A percentile compares a stretch with the other conserved stretches of the same genome.
Evolutionary conservation across 1,140 invertebrate species (phyloP).

Genomic region (Sycophaga agraensis): DNA sequence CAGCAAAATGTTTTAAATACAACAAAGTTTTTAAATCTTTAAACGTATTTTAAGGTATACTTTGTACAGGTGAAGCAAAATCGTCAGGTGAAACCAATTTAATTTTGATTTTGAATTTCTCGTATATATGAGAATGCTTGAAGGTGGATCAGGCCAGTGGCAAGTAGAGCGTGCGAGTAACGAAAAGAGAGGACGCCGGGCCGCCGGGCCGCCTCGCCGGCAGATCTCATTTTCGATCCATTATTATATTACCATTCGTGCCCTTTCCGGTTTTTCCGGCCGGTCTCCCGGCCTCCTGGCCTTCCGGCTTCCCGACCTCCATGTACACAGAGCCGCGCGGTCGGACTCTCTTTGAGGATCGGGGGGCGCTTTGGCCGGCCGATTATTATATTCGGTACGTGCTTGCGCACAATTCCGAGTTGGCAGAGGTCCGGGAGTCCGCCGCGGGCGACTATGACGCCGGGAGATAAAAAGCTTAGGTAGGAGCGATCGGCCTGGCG

Average conservation of each 20-base stretch:
- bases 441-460: neutral
- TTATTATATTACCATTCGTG: neutral
- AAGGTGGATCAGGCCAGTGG: too few species aligned
- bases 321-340: too few species aligned
- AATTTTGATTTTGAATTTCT: too few species aligned
- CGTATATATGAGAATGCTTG: too few species aligned
- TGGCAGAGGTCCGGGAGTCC: slow-evolving; percentile 6
- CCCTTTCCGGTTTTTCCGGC: neutral
- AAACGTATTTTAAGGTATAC: too few species aligned
- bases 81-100: too few species aligned
- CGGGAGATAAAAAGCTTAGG: slow-evolving; percentile 25
- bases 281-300: neutral
- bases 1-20: too few species aligned
- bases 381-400: slow-evolving; percentile 28
- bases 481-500: slow-evolving; percentile 11
- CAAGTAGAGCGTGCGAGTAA: too few species aligned
- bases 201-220: too few species aligned
- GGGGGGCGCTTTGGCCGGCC: neutral
- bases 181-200: too few species aligned
- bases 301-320: neutral
- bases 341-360: neutral
- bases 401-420: slow-evolving; percentile 17
- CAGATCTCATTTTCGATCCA: neutral
- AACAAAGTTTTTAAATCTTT: too few species aligned
- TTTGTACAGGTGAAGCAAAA: too few species aligned